Percentiles rank a stretch among this genome's conserved stretches.
Evolutionary conservation across 2,888 invertebrate species (phyloP).

Genomic region (Dicyrtomina minuta): DNA sequence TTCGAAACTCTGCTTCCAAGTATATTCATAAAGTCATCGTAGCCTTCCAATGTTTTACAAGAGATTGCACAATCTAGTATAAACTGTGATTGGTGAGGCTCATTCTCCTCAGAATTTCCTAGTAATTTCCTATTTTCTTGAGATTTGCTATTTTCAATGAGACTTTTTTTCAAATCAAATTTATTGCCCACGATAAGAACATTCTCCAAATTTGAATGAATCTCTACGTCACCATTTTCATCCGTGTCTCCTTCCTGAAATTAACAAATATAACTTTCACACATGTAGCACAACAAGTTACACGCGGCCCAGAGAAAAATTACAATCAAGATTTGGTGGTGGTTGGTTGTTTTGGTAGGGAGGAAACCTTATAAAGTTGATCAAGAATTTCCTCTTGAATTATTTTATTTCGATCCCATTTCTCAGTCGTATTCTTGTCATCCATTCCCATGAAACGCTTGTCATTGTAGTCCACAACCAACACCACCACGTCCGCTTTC

Average conservation of each 20-base stretch:
- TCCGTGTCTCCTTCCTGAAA: slow-evolving; percentile 5
- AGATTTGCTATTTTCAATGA: neutral
- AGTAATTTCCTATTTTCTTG: too few species aligned
- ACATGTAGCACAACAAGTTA: neutral
- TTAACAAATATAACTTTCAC: neutral
- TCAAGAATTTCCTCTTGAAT: slow-evolving; percentile 21
- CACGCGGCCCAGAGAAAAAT: neutral
- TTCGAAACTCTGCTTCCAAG: slow-evolving; percentile 59
- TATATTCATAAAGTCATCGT: slow-evolving; percentile 59
- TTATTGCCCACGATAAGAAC: slow-evolving; percentile 68
- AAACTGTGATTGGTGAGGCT: too few species aligned
- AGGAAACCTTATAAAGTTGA: neutral
- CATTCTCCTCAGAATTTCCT: too few species aligned
- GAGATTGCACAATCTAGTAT: slow-evolving; percentile 60
- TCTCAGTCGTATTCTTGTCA: neutral
- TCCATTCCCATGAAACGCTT: too few species aligned
- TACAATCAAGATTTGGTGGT: neutral
- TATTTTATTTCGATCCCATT: neutral
- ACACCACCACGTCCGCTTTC: slow-evolving; percentile 63
- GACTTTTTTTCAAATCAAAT: slow-evolving; percentile 61
- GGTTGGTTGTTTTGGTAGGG: neutral
- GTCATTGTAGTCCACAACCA: slow-evolving; percentile 60
- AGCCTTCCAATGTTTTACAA: slow-evolving; percentile 64
- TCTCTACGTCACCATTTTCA: neutral
- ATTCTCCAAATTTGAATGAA: too few species aligned